phyloP scores from a whole-genome alignment of 2,797 vertebrate species.

The Xiphophorus birchmanni region DNA sequence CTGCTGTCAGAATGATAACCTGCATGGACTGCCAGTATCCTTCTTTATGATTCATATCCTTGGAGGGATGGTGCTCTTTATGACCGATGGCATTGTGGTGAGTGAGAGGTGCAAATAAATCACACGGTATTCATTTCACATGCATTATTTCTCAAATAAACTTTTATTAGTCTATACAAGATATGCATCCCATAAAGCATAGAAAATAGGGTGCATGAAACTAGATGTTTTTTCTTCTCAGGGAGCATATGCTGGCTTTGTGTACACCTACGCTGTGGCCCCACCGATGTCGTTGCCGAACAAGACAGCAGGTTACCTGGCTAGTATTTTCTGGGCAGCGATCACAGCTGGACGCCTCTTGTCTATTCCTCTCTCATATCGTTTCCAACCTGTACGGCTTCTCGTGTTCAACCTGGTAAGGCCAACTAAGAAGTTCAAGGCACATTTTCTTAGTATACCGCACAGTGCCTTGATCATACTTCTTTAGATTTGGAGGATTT shows the following conservation, averaged over 20 bases:
- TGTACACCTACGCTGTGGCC: slow-evolving; percentile 92
- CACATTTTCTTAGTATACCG: not conserved
- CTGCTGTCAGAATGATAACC: slow-evolving; percentile 90
- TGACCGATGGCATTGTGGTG: slow-evolving; percentile 97
- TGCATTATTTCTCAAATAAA: slow-evolving; percentile 21
- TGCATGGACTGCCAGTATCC: slow-evolving; percentile 85
- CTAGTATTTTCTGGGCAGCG: slow-evolving; percentile 95
- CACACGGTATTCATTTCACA: slow-evolving; percentile 18
- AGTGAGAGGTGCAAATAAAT: slow-evolving; percentile 66
- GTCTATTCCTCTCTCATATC: slow-evolving; percentile 91
- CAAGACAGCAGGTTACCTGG: slow-evolving; percentile 92
- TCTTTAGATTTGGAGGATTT: not conserved
- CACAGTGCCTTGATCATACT: not conserved
- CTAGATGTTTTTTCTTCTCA: slow-evolving; percentile 61
- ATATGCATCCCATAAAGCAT: slow-evolving; percentile 16
- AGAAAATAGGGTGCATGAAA: slow-evolving; percentile 1
- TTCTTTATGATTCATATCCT: slow-evolving; percentile 94
- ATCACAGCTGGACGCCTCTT: slow-evolving; percentile 92
- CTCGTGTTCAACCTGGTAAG: slow-evolving; percentile 92
- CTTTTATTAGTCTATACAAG: slow-evolving; percentile 19
- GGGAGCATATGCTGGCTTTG: slow-evolving; percentile 93
- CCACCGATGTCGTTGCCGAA: slow-evolving; percentile 85
- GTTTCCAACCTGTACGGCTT: slow-evolving; percentile 87
- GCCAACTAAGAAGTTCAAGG: slow-evolving; percentile 12
- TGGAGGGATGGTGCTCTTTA: slow-evolving; percentile 93